A percentile compares a stretch with the other conserved stretches of the same genome.
Evolutionary conservation across 2,113 vertebrate genomes (phyloP).

Genomic region (Elachura formosa): DNA sequence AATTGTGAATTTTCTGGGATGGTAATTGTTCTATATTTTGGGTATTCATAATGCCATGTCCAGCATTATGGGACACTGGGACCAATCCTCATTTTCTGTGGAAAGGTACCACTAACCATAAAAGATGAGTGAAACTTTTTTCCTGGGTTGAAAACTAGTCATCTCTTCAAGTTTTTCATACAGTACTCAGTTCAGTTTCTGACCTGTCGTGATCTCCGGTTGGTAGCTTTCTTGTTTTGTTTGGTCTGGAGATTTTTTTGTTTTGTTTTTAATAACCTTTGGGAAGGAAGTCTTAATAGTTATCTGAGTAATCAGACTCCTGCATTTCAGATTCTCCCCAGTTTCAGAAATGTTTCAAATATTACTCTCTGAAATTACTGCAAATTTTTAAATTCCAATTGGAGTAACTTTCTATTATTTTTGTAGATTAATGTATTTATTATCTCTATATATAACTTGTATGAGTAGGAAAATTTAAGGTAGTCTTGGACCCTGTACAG

Average conservation of each 20-base stretch:
- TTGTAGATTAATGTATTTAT: background rate
- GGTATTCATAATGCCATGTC: background rate
- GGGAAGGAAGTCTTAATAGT: background rate
- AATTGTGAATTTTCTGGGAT: background rate
- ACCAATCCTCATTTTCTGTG: background rate
- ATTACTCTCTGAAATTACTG: background rate
- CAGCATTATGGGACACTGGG: background rate
- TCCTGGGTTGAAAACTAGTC: background rate
- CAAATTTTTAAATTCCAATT: background rate
- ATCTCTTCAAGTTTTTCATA: background rate
- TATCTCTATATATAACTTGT: background rate
- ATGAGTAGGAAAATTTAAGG: background rate
- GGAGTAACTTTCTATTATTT: background rate
- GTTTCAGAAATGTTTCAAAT: background rate
- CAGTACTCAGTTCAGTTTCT: background rate
- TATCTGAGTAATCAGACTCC: background rate
- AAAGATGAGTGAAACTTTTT: background rate
- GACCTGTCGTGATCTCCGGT: background rate
- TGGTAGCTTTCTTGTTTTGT: background rate
- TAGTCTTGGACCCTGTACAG: background rate
- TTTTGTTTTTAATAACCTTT: background rate
- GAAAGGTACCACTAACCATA: accelerated
- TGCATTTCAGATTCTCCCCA: background rate
- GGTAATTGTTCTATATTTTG: background rate
- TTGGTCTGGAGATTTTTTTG: accelerated